Percentiles rank a stretch among this genome's conserved stretches.
Evolutionary conservation across 1,140 invertebrate genomes (phyloP).

Genomic region (Sarcophaga bullata): DNA sequence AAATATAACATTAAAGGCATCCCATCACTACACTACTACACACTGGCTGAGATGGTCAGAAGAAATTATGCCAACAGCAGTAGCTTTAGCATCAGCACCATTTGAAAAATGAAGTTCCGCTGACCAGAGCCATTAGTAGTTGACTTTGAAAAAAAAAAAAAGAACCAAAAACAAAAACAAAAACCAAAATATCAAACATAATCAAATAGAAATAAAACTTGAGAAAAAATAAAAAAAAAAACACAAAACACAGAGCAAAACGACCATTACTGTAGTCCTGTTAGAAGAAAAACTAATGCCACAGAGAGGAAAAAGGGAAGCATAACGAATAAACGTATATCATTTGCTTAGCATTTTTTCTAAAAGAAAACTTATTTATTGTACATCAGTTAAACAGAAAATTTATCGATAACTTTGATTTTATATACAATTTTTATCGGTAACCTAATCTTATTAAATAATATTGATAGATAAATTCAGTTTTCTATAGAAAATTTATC

Average conservation of each 20-base stretch:
- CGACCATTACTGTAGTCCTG: background rate
- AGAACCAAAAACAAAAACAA: background rate
- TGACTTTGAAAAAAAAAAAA: background rate
- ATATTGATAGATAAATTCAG: too few relatives aligned
- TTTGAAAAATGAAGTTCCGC: background rate
- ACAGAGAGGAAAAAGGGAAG: background rate
- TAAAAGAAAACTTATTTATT: too few relatives aligned
- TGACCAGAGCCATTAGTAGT: background rate
- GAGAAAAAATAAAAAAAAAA: background rate
- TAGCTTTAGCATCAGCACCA: background rate
- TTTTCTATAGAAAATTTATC: too few relatives aligned
- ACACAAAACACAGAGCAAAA: too few relatives aligned
- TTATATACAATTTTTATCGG: too few relatives aligned
- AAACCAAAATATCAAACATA: too few relatives aligned
- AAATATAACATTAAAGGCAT: slow-evolving; percentile 5
- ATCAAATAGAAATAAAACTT: slow-evolving; percentile 5
- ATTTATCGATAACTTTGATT: too few relatives aligned
- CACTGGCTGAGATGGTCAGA: background rate
- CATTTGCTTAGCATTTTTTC: too few relatives aligned
- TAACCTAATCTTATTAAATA: too few relatives aligned
- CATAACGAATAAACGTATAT: background rate
- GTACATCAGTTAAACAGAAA: too few relatives aligned
- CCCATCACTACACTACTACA: background rate
- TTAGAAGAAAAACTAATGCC: background rate
- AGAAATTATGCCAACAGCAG: background rate